These are phyloP conservation scores for Coilia nasus DNA, from an alignment of 2,797 vertebrate species.

Conservation along the genomic window DNA sequence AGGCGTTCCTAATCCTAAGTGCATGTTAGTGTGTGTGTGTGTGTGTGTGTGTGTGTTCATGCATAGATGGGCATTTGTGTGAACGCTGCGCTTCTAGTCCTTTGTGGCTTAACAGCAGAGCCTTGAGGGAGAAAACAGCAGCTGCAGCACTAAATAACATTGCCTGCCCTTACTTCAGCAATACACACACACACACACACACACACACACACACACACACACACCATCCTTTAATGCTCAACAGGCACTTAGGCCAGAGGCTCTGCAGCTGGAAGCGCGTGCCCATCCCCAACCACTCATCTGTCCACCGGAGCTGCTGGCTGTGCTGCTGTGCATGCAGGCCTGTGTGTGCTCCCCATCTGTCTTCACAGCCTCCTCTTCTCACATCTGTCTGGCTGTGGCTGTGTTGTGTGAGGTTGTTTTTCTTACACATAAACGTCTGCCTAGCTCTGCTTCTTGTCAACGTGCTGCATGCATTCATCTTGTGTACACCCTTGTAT, in stretches of 20 bases:
- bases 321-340: not conserved
- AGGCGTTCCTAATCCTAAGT: too few species aligned
- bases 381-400: too few species aligned
- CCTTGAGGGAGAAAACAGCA: constrained; percentile 31
- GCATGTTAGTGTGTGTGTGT: not conserved
- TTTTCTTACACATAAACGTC: too few species aligned
- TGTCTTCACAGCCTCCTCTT: too few species aligned
- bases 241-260: constrained; percentile 16
- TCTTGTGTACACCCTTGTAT: too few species aligned
- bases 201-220: constrained; percentile 15
- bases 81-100: constrained; percentile 17
- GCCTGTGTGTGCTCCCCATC: not conserved
- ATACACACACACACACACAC: constrained; percentile 21
- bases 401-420: too few species aligned
- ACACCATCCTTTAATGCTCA: constrained; percentile 24
- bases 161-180: constrained; percentile 11
- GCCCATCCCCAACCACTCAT: not conserved
- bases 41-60: not conserved
- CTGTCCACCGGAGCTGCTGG: not conserved
- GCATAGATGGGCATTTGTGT: not conserved
- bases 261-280: constrained; percentile 4
- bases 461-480: too few species aligned
- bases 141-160: constrained; percentile 35
- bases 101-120: constrained; percentile 12
- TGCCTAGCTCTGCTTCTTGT: too few species aligned